Evolutionary conservation across 1,140 invertebrate genomes (phyloP).

Genomic region (Archivesica marissinica): DNA sequence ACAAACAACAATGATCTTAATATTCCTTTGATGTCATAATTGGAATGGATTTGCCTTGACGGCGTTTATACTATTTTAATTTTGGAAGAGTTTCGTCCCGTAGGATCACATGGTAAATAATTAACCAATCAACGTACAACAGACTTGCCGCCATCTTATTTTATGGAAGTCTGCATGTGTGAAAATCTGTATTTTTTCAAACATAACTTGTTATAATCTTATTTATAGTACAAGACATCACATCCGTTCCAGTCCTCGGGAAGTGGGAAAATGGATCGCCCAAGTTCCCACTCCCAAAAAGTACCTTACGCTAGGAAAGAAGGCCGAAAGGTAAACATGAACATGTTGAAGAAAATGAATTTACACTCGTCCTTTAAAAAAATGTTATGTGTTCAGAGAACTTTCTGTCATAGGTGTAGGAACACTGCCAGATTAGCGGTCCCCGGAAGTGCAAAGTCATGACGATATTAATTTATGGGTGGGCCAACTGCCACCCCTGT

Average conservation of each 20-base stretch:
- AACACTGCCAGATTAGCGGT: not conserved
- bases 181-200: conserved; percentile 16
- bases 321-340: conserved; percentile 38
- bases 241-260: not conserved
- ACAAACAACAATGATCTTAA: too few species aligned
- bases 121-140: conserved; percentile 18
- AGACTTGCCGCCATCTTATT: conserved; percentile 62
- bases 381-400: not conserved
- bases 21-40: too few species aligned
- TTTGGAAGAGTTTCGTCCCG: conserved; percentile 31
- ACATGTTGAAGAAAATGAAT: not conserved
- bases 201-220: not conserved
- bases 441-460: too few species aligned
- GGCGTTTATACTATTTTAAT: not conserved
- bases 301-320: conserved; percentile 57
- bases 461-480: too few species aligned
- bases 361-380: not conserved
- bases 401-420: not conserved
- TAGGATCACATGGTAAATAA: conserved; percentile 32
- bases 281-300: conserved; percentile 60
- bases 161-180: conserved; percentile 49
- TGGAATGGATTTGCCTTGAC: too few species aligned
- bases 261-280: conserved; percentile 58
- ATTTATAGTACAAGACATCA: conserved; percentile 2
- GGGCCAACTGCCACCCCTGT: too few species aligned